Conservation (phyloP, 2,888 invertebrate genomes). For the Dynastes maya region DNA sequence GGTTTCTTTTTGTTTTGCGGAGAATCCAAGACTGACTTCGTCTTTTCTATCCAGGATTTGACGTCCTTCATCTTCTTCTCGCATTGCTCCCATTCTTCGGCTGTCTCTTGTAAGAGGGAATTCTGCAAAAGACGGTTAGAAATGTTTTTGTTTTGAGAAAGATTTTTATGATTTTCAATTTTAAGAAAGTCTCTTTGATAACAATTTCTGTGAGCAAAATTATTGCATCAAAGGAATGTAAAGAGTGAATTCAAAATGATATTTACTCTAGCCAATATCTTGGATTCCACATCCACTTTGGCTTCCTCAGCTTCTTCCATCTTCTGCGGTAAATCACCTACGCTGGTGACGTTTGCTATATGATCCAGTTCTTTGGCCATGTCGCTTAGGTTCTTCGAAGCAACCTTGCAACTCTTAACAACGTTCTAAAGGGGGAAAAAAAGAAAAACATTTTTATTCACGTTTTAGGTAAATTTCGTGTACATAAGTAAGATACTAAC, state of each 20-base stretch:
- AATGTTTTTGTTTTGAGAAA: constrained; percentile 13
- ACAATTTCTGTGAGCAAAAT: neutral
- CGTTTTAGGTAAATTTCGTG: too few species aligned
- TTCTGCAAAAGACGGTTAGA: constrained; percentile 75
- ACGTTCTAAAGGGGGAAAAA: constrained; percentile 77
- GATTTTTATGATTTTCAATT: neutral
- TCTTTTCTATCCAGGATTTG: constrained; percentile 91
- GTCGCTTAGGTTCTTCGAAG: constrained; percentile 89
- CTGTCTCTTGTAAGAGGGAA: constrained; percentile 90
- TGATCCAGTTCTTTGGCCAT: constrained; percentile 93
- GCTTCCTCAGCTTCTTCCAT: constrained; percentile 90
- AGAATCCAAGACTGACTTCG: constrained; percentile 83
- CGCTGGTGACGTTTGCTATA: constrained; percentile 87
- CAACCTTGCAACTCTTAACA: constrained; percentile 91
- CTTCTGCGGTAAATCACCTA: constrained; percentile 88
- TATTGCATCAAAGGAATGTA: neutral
- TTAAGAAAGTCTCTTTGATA: too few species aligned
- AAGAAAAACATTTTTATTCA: neutral
- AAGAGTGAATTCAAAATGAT: neutral
- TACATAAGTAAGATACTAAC: constrained; percentile 70
- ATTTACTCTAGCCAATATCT: constrained; percentile 86
- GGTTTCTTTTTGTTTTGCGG: constrained; percentile 90
- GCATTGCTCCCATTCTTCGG: constrained; percentile 97
- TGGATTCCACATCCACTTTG: constrained; percentile 88
- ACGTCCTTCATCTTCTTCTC: constrained; percentile 95